Base-by-base conservation (phyloP, 2,888 invertebrate genomes). In the Argyra leucocephala region DNA sequence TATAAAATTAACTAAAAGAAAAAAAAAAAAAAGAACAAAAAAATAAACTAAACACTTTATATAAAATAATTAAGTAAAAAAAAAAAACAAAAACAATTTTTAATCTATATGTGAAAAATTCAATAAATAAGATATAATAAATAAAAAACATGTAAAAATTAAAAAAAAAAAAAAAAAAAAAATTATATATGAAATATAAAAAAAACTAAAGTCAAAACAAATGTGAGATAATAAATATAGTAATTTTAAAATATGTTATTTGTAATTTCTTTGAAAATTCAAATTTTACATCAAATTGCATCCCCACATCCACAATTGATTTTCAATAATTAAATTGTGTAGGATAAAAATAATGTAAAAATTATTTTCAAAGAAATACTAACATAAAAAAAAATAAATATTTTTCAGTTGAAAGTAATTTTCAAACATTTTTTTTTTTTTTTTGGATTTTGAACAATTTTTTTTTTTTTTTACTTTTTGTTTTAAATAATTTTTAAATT, bases 201-300 rank as follows among this genome's bases (percentile, higher is more conserved):
- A 26, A 60, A 26, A 60, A 23, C 23, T 18, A 60, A 61, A 24
- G 61, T 61, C 61, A 61, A 61, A 61, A 61, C 26, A 61, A 61
- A 61, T 61, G 61, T 61, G 61, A 61, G 61, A 61, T 61, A 61
- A 61, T 61, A 61, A 26, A 61, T 24, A 24, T 61, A 61, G 61
- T 26, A 24, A 61, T 26, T 61, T 61, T 37, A 37, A 37, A 26
- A 37, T 3, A 37, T 37, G 37, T 37, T 37, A 37, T 15, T 37
- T 37, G 37, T 37, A 37, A 37, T 37, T 37, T 37, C 37, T 37
- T 37, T 37, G 37, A 37, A 37, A 37, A 37, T 37, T 61, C 26
- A 23, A 61, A 26, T 61, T 26, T 26, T 37, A 37, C 37, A 9
- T 37, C 12, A 10, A 10, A 37, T 9, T 26, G 7, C n/a, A 37